A percentile compares a stretch with the other conserved stretches of the same genome.
Conservation (phyloP, 2,888 invertebrate species). For the Dioctria rufipes region DNA sequence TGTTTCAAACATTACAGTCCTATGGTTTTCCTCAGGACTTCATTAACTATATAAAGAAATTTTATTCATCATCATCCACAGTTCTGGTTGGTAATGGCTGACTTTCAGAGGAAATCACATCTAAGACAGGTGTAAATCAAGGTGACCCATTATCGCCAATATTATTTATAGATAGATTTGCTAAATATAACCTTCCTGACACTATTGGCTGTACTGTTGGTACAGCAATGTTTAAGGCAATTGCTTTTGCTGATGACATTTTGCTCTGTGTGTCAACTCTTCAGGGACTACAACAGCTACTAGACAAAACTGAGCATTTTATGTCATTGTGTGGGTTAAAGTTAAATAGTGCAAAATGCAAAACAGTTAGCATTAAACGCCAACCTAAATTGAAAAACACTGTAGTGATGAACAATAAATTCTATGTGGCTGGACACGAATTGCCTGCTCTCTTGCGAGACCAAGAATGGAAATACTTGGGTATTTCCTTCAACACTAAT, state of each 20-base stretch:
- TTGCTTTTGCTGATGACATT: constrained; percentile 17
- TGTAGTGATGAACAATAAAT: background rate
- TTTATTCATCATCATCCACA: background rate
- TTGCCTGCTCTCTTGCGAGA: background rate
- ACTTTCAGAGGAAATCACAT: background rate
- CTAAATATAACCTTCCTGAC: background rate
- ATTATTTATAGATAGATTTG: no score
- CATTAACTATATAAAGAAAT: background rate
- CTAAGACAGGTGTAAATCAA: background rate
- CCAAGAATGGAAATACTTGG: constrained; percentile 1
- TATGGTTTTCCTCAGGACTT: background rate
- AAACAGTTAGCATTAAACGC: background rate
- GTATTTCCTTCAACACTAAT: background rate
- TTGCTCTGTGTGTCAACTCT: background rate
- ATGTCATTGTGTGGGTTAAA: background rate
- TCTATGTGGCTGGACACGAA: background rate
- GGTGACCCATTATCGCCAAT: constrained; percentile 25
- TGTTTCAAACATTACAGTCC: background rate
- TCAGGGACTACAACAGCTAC: constrained; percentile 1
- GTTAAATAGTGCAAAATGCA: background rate
- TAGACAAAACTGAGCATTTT: background rate
- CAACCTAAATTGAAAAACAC: constrained; percentile 13
- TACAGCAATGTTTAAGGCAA: background rate
- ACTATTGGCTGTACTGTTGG: background rate
- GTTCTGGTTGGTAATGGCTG: background rate